These are phyloP conservation scores for Andrena trimmerana DNA, from an alignment of 2,888 invertebrate genomes.

Conservation along the genomic window DNA sequence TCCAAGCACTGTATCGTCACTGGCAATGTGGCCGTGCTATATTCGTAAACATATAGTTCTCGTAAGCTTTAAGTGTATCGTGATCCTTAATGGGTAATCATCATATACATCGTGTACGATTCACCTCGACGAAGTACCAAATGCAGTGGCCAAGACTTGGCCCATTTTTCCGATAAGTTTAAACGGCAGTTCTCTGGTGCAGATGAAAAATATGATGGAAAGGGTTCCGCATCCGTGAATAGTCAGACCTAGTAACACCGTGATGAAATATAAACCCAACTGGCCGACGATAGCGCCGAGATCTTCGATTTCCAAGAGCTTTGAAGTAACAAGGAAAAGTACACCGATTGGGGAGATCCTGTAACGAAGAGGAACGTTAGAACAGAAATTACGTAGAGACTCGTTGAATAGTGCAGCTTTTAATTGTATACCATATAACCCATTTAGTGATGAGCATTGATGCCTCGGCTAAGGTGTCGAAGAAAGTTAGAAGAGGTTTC, in stretches of 20 bases:
- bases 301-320: constrained; percentile 95
- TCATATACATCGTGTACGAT: no score
- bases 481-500: constrained; percentile 93
- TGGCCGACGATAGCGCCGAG: constrained; percentile 94
- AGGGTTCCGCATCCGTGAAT: constrained; percentile 97
- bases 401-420: background rate
- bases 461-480: constrained; percentile 94
- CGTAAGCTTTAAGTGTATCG: no score
- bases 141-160: constrained; percentile 97
- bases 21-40: constrained; percentile 90
- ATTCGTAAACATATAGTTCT: no score
- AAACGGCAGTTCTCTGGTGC: constrained; percentile 94
- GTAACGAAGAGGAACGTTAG: constrained; percentile 43
- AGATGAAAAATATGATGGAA: constrained; percentile 93
- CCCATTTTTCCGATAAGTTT: constrained; percentile 93
- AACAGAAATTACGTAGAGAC: no score
- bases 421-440: constrained; percentile 94
- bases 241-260: constrained; percentile 95
- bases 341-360: constrained; percentile 97
- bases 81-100: no score
- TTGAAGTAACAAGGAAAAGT: constrained; percentile 94
- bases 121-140: constrained; percentile 94
- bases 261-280: constrained; percentile 96
- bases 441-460: constrained; percentile 98
- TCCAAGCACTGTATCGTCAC: constrained; percentile 91